Base-by-base conservation (phyloP, 2,113 vertebrate genomes). In the Passer montanus region DNA sequence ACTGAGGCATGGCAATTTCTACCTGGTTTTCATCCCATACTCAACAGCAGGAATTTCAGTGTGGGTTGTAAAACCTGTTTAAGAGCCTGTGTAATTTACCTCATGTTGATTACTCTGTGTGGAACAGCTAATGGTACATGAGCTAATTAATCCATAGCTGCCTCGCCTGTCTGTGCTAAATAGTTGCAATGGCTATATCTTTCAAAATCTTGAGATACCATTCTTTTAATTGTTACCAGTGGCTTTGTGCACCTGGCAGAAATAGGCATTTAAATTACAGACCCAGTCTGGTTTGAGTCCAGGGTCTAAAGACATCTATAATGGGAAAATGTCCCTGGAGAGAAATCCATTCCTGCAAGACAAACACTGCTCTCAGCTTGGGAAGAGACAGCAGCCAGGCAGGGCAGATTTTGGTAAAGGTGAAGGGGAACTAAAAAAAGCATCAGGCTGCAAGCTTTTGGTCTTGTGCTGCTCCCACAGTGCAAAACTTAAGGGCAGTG, bases 41-140 rank as follows among this genome's bases (percentile, higher is more conserved):
- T 46, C 87, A 87, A 37, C 84, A 94, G 87, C 67, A 90, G 82
- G 78, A 84, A 63, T 80, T 94, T 95, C 95, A 88, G 52, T 67
- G 87, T 90, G 52, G 64, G 60, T 27, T 87, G 80, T 94, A 94
- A 96, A 96, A 95, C n/a, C 59, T 93, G 91, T 88, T 92, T 84
- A 93, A 96, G 64, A 94, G 66, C 68, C 76, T 89, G 64, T 86
- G 86, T 81, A 95, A 94, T 97, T 96, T 97, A 90, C 94, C 86
- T 93, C 91, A 90, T 33, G 86, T 95, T 94, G 92, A 95, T 90
- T 93, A 94, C 73, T 50, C 76, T 92, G 69, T 86, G 68, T 68
- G 76, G 79, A 94, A 92, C 83, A 81, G 72, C 80, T 89, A 94
- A 92, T 75, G 89, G 68, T 39, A 94, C 83, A 58, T 4, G 39